phyloP scores from a whole-genome alignment of 2,888 invertebrate genomes.

The Fragum sueziense region DNA sequence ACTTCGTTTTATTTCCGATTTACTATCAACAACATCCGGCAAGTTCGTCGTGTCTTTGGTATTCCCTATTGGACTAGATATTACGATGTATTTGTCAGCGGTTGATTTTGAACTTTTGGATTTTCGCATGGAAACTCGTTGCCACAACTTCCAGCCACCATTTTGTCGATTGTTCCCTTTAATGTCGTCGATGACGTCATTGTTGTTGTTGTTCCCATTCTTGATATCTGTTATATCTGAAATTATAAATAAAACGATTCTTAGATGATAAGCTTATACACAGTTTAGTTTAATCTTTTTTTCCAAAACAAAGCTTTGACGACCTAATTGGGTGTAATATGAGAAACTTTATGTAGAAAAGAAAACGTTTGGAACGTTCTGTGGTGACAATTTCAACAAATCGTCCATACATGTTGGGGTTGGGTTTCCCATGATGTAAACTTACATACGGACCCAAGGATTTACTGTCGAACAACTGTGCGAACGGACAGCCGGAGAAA shows the following conservation, averaged over 20 bases:
- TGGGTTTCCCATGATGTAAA: too few relatives aligned
- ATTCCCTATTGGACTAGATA: neutral
- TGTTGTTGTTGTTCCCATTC: conserved; percentile 31
- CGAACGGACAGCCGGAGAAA: too few relatives aligned
- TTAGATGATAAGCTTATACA: too few relatives aligned
- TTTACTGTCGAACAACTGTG: too few relatives aligned
- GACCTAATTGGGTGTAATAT: too few relatives aligned
- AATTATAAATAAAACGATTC: conserved; percentile 25
- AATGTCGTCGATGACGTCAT: conserved; percentile 19
- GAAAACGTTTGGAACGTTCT: too few relatives aligned
- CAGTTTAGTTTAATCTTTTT: too few relatives aligned
- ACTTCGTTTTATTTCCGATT: conserved; percentile 59
- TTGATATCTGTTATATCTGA: conserved; percentile 38
- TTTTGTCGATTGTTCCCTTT: conserved; percentile 40
- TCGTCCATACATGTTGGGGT: too few relatives aligned
- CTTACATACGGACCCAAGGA: too few relatives aligned
- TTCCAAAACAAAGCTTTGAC: too few relatives aligned
- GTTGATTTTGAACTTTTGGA: conserved; percentile 14
- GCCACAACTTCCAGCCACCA: conserved; percentile 72
- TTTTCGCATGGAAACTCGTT: conserved; percentile 63
- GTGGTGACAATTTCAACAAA: too few relatives aligned
- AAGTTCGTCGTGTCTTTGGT: conserved; percentile 20
- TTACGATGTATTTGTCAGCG: neutral
- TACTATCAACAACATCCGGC: conserved; percentile 70
- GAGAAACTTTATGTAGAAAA: too few relatives aligned